Percentiles rank a stretch among this genome's conserved stretches.
These are phyloP conservation scores for Eilema caniola DNA, from an alignment of 2,888 invertebrate genomes.

Conservation along the genomic window DNA sequence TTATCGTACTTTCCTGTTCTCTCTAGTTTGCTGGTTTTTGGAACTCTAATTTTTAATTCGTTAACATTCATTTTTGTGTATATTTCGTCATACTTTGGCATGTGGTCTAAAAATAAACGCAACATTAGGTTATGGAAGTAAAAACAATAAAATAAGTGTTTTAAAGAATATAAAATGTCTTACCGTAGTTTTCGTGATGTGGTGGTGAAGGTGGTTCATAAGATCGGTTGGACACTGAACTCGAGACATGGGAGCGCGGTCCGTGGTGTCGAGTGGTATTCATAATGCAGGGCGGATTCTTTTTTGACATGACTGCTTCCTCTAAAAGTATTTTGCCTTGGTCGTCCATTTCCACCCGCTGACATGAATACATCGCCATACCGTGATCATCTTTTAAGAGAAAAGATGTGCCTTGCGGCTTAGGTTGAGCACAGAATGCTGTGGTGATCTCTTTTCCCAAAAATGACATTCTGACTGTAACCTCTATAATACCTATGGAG, in stretches of 20 bases:
- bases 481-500: slow-evolving; percentile 78
- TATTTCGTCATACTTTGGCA: slow-evolving; percentile 77
- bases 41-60: slow-evolving; percentile 80
- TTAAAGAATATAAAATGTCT: slow-evolving; percentile 21
- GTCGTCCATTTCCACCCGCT: slow-evolving; percentile 82
- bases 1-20: slow-evolving; percentile 74
- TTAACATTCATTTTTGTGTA: slow-evolving; percentile 81
- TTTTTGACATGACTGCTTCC: slow-evolving; percentile 70
- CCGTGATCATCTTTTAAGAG: slow-evolving; percentile 77
- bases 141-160: not conserved
- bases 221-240: slow-evolving; percentile 51
- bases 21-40: slow-evolving; percentile 75
- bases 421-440: slow-evolving; percentile 71
- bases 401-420: slow-evolving; percentile 68
- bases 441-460: slow-evolving; percentile 83
- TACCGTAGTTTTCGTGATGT: slow-evolving; percentile 52
- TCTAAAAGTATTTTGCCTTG: slow-evolving; percentile 79
- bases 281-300: slow-evolving; percentile 44
- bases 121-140: not conserved
- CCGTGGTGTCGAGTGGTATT: slow-evolving; percentile 47
- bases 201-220: slow-evolving; percentile 43
- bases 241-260: slow-evolving; percentile 65
- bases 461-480: slow-evolving; percentile 79
- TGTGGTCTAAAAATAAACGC: slow-evolving; percentile 57
- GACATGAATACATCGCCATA: slow-evolving; percentile 80